Evolutionary conservation across 2,797 vertebrate genomes (phyloP), one percentile per base, ranked within the genome.

Genomic region (Setipinna tenuifilis): DNA sequence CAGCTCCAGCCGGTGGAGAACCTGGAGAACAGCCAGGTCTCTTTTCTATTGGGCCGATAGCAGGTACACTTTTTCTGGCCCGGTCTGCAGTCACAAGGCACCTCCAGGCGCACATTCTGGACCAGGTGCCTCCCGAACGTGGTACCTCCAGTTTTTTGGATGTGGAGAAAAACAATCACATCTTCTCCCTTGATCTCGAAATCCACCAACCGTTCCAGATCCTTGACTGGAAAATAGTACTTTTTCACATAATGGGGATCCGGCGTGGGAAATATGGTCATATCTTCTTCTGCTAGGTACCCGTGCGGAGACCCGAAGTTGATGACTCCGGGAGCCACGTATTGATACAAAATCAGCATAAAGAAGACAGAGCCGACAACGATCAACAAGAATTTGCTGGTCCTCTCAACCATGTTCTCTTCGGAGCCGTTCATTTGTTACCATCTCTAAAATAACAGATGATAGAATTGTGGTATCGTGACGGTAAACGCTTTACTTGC

Each of bases 1-100:
- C 96, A 97, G 92, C 96, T 97, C 96, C 96, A 97, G 91, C 96
- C 96, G 0, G 96, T 97, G 89, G 96, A 97, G 92, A 97, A 97
- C 61, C 97, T 94, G 0, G 97, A 97, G 92, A 97, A 97, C 82
- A 97, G 95, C 97, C 97, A 97, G 86, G 96, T 97, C 92, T 97
- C 97, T 87, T 96, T 93, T 88, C 96, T 95, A 93, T 97, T 97
- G 87, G 97, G 97, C 28, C 97, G 95, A 94, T 97, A 96, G 92
- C 97, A 97, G 92, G 96, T 97, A 94, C 97, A 97, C 93, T 97
- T 97, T 91, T 97, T 97, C 94, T 97, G 97, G 0, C 97, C 96
- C 0, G 97, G 96, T 90, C 96, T 94, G 89, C 97, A 97, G 92
- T 97, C 97, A 84, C 96, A 97, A 83, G 97, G 97, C 89, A 97